Conservation (phyloP, 1,140 invertebrate species). For the Pseudachorutes palmiensis region DNA sequence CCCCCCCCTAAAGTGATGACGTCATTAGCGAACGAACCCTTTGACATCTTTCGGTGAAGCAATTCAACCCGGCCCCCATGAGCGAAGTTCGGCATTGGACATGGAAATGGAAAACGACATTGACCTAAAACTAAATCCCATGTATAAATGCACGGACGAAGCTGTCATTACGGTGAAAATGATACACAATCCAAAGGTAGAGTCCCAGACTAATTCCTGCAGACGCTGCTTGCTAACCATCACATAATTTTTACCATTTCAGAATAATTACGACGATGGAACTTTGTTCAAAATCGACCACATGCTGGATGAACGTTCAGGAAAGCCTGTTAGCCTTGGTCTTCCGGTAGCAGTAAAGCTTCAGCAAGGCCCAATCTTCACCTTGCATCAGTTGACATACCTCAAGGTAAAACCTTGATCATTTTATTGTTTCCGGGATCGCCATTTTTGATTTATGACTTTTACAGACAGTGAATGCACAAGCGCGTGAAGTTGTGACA, state of each 20-base stretch:
- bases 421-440: too few species aligned
- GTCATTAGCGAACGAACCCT: too few species aligned
- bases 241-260: too few species aligned
- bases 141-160: neutral
- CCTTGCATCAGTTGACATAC: neutral
- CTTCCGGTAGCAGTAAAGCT: neutral
- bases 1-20: too few species aligned
- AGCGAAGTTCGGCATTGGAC: neutral
- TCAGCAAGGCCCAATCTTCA: neutral
- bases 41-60: neutral
- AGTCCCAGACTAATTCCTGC: neutral
- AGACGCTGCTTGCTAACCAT: too few species aligned
- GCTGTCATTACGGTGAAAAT: neutral
- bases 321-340: neutral
- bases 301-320: slow-evolving; percentile 5
- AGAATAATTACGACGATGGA: slow-evolving; percentile 3
- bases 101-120: slow-evolving; percentile 9
- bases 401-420: neutral
- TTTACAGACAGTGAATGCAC: neutral
- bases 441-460: too few species aligned
- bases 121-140: neutral
- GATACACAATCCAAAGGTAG: neutral
- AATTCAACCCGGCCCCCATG: neutral
- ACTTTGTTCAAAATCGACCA: neutral
- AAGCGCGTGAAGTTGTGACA: neutral